phyloP scores from a whole-genome alignment of 2,113 vertebrate species.

The Corythoichthys haematopterus region DNA sequence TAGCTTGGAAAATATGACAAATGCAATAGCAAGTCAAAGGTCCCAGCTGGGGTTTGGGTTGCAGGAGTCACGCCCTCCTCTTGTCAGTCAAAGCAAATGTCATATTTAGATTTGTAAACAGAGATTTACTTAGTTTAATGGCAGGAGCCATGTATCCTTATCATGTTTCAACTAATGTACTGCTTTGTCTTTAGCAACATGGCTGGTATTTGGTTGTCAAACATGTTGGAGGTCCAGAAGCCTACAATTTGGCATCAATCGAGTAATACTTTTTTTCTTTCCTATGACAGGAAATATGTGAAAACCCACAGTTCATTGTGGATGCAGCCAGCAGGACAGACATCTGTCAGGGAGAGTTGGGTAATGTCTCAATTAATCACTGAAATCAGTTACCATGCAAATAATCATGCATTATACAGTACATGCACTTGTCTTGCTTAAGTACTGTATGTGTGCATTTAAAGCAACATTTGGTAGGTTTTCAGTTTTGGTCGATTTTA shows the following conservation, averaged over 20 bases:
- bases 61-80: constrained; percentile 7
- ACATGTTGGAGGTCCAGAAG: not conserved
- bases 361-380: constrained; percentile 59
- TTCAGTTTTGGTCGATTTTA: too few species aligned
- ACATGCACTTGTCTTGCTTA: not conserved
- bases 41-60: constrained; percentile 9
- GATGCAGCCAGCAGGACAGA: constrained; percentile 93
- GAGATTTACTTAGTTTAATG: not conserved
- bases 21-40: not conserved
- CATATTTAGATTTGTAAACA: not conserved
- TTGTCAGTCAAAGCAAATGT: constrained; percentile 8
- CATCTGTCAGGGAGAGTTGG: constrained; percentile 96
- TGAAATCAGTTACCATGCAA: not conserved
- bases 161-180: not conserved
- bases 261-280: constrained; percentile 11
- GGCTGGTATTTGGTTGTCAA: not conserved
- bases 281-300: constrained; percentile 84
- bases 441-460: too few species aligned
- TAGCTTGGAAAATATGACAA: constrained; percentile 4
- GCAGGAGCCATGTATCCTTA: not conserved
- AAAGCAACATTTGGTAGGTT: too few species aligned
- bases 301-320: constrained; percentile 90
- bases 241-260: not conserved
- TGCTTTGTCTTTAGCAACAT: not conserved
- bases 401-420: not conserved